phyloP scores from a whole-genome alignment of 2,888 invertebrate genomes.

The Metopia argyrocephala region DNA sequence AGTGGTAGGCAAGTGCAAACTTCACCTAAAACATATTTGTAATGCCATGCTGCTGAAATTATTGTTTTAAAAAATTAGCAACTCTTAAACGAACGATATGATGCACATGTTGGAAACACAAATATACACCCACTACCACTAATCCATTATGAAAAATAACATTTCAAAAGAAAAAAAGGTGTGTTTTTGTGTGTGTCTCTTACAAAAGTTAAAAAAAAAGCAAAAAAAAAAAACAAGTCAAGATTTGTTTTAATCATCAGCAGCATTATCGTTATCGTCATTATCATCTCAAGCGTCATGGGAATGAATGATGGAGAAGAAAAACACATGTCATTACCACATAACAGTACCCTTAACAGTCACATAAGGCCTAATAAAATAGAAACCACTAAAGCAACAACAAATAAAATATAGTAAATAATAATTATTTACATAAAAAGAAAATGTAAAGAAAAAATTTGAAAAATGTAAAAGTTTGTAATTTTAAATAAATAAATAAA shows the following conservation, averaged over 20 bases:
- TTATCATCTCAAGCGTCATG: slow-evolving; percentile 10
- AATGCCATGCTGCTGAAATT: neutral
- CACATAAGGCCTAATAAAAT: neutral
- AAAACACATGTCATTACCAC: slow-evolving; percentile 14
- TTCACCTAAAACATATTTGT: slow-evolving; percentile 21
- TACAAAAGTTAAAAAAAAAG: too few species aligned
- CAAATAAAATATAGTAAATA: slow-evolving; percentile 27
- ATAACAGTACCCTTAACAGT: neutral
- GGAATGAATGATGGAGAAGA: slow-evolving; percentile 4
- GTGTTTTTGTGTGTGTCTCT: neutral
- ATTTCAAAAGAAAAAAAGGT: neutral
- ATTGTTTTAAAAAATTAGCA: slow-evolving; percentile 41
- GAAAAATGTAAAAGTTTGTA: slow-evolving; percentile 14
- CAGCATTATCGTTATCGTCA: neutral
- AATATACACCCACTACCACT: slow-evolving; percentile 34
- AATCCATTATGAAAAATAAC: slow-evolving; percentile 15
- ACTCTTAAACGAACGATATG: too few species aligned
- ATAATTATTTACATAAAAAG: neutral
- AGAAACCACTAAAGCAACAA: slow-evolving; percentile 24
- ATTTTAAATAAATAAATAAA: slow-evolving; percentile 54
- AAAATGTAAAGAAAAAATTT: neutral
- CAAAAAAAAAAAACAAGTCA: slow-evolving; percentile 15
- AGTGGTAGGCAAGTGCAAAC: neutral
- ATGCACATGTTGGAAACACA: slow-evolving; percentile 24
- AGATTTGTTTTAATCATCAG: slow-evolving; percentile 34